A percentile compares a stretch with the other conserved stretches of the same genome.
Conservation (phyloP, 2,888 invertebrate genomes). For the Trichacis sp. region DNA sequence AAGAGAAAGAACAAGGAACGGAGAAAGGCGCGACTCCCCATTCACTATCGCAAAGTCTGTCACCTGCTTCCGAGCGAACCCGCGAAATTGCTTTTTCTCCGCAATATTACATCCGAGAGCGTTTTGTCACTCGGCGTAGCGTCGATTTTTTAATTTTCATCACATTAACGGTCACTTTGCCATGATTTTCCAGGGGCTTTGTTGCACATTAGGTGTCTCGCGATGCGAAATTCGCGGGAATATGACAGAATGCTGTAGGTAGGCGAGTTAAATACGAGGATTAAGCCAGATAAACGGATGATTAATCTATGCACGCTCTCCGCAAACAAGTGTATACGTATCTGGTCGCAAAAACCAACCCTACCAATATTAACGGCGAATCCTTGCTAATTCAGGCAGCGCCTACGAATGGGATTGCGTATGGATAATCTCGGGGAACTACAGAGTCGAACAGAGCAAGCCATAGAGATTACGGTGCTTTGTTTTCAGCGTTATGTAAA, state of each 20-base stretch:
- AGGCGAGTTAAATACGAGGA: conserved; percentile 39
- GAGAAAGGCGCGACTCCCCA: conserved; percentile 37
- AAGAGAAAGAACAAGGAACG: conserved; percentile 33
- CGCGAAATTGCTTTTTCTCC: conserved; percentile 45
- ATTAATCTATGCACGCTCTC: conserved; percentile 63
- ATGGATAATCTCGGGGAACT: too few relatives aligned
- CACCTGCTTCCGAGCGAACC: conserved; percentile 43
- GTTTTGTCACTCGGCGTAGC: conserved; percentile 27
- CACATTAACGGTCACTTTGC: conserved; percentile 22
- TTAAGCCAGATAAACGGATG: conserved; percentile 61
- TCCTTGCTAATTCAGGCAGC: too few relatives aligned
- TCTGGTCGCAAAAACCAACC: too few relatives aligned
- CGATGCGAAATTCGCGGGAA: conserved; percentile 33
- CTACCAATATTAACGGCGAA: too few relatives aligned
- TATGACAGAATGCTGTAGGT: conserved; percentile 33
- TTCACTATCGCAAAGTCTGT: conserved; percentile 39
- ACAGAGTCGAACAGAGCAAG: too few relatives aligned
- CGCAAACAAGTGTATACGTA: conserved; percentile 58
- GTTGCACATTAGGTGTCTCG: conserved; percentile 7
- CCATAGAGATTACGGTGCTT: too few relatives aligned
- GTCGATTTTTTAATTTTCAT: conserved; percentile 31
- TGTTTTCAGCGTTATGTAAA: too few relatives aligned
- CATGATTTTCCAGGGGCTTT: background rate
- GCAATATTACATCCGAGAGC: conserved; percentile 37
- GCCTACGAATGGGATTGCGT: too few relatives aligned